Evolutionary conservation across 2,113 vertebrate species (phyloP).

Genomic region (Menidia beryllina): DNA sequence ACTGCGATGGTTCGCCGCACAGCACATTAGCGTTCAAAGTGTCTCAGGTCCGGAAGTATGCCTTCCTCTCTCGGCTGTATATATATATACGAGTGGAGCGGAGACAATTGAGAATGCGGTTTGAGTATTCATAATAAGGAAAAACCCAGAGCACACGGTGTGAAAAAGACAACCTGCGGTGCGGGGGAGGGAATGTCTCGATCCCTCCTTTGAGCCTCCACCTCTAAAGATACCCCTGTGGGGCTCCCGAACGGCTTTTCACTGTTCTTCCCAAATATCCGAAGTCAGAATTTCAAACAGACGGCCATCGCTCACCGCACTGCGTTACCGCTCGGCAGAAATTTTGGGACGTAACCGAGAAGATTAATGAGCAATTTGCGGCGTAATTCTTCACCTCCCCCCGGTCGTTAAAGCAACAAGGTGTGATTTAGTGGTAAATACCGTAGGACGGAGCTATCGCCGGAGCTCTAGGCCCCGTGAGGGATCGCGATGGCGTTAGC

Average conservation of each 20-base stretch:
- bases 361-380: slow-evolving; percentile 65
- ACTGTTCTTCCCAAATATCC: slow-evolving; percentile 47
- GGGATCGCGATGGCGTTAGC: background rate
- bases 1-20: slow-evolving; percentile 76
- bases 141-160: slow-evolving; percentile 32
- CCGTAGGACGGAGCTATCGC: slow-evolving; percentile 17
- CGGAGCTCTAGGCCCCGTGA: background rate
- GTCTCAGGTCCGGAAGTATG: slow-evolving; percentile 67
- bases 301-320: slow-evolving; percentile 45
- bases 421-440: slow-evolving; percentile 54
- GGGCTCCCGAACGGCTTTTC: slow-evolving; percentile 55
- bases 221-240: slow-evolving; percentile 49
- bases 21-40: slow-evolving; percentile 79
- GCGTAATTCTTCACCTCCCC: slow-evolving; percentile 60
- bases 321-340: slow-evolving; percentile 37
- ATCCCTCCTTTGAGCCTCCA: slow-evolving; percentile 40
- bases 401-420: slow-evolving; percentile 54
- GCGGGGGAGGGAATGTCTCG: slow-evolving; percentile 49
- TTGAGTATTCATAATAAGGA: slow-evolving; percentile 62
- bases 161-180: slow-evolving; percentile 46
- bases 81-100: slow-evolving; percentile 23
- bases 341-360: slow-evolving; percentile 24
- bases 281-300: slow-evolving; percentile 56
- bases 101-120: slow-evolving; percentile 57
- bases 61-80: slow-evolving; percentile 52